Base-by-base conservation (phyloP, 1,140 invertebrate genomes). In the Pteromalus puparum region DNA sequence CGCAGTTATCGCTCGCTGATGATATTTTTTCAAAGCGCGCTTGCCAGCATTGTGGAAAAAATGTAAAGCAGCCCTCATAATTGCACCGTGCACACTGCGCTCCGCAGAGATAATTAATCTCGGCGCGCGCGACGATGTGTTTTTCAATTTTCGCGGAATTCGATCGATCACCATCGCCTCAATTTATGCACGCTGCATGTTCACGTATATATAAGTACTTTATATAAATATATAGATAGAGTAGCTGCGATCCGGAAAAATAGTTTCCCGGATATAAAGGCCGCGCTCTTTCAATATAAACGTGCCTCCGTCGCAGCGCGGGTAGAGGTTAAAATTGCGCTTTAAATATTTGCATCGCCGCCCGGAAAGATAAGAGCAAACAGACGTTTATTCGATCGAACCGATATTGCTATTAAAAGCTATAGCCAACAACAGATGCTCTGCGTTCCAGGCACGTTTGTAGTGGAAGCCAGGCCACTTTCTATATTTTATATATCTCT, bases 101-200 rank as follows among this genome's bases (percentile, higher is more conserved):
- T 12, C 48, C 18, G n/a, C n/a, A 53, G 48, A 53, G 48, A 61
- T n/a, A 61, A 61, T 61, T n/a, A 61, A 61, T 61, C 53, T 18
- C 15, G 13, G 2, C 21, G 21, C 7, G 53, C 21, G 21, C 3
- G 53, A 61, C 67, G 12, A 28, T 26, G 38, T 42, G 67, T 65
- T 75, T 65, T 76, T 82, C 61, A 77, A 83, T 83, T 77, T 83
- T 53, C 68, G 26, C 15, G 2, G 18, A 70, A 77, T 83, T 76
- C 18, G 61, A 77, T 68, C 38, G 1, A 77, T 34, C 72, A 3
- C 1, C 72, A 42, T 21, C n/a, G 10, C 34, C n/a, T 78, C 28
- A 67, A 34, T 83, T 78, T 42, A 24, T 42, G 82, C 76, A 84
- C 34, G 76, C 13, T 73, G 82, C 82, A 84, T 84, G 82, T 10